Percentiles rank a stretch among this genome's conserved stretches.
These are phyloP conservation scores for Poecilobothrus nobilitatus DNA, from an alignment of 2,888 invertebrate genomes.

Conservation along the genomic window DNA sequence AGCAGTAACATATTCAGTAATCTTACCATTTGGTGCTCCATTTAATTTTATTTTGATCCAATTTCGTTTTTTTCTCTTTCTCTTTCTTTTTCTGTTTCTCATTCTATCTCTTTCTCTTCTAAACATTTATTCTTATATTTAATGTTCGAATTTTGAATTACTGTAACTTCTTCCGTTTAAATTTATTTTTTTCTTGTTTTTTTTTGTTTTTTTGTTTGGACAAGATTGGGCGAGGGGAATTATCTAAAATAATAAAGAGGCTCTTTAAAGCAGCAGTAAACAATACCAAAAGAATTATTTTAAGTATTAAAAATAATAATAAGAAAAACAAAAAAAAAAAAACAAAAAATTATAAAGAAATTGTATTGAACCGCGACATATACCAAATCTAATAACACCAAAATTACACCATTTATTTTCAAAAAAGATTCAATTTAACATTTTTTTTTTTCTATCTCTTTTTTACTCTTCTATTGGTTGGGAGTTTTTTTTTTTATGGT, in stretches of 20 bases:
- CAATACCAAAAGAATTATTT: slow-evolving; percentile 9
- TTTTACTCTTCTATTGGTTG: no score
- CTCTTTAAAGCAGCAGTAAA: no score
- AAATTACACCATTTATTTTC: slow-evolving; percentile 16
- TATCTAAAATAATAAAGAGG: no score
- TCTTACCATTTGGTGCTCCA: slow-evolving; percentile 6
- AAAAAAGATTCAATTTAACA: slow-evolving; percentile 2
- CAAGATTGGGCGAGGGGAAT: no score
- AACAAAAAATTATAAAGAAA: slow-evolving; percentile 34
- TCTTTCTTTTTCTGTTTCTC: neutral
- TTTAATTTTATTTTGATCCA: neutral
- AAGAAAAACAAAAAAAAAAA: slow-evolving; percentile 30
- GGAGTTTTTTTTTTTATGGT: neutral
- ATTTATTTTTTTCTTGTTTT: slow-evolving; percentile 1
- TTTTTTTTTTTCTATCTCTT: neutral
- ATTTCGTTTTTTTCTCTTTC: neutral
- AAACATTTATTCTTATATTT: neutral
- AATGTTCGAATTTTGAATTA: neutral
- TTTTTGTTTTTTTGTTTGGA: slow-evolving; percentile 2
- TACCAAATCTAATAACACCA: slow-evolving; percentile 12
- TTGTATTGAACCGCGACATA: slow-evolving; percentile 21
- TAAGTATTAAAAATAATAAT: slow-evolving; percentile 24
- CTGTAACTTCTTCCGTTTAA: neutral
- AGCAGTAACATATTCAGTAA: neutral
- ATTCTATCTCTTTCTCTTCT: neutral